A percentile compares a stretch with the other conserved stretches of the same genome.
phyloP scores from a whole-genome alignment of 2,113 vertebrate species.

The Aplodontia rufa region DNA sequence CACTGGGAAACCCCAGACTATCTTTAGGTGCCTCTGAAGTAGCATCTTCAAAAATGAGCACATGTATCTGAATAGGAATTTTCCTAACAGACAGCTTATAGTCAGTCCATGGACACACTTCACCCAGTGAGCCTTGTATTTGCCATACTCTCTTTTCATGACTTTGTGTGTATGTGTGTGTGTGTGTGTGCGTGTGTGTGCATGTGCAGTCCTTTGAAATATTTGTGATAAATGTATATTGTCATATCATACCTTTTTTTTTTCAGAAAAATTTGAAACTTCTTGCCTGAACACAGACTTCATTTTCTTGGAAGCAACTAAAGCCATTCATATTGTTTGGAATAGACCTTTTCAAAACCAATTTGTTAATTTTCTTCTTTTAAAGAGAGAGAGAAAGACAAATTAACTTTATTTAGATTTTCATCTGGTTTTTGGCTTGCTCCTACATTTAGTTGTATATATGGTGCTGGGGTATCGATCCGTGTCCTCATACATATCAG shows the following conservation, averaged over 20 bases:
- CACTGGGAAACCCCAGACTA: not conserved
- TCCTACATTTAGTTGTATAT: too few relatives aligned
- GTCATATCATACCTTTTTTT: not conserved
- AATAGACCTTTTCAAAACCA: not conserved
- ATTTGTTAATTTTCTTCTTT: too few relatives aligned
- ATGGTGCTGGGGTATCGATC: too few relatives aligned
- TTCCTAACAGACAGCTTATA: not conserved
- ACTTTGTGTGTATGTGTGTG: too few relatives aligned
- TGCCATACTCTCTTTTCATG: not conserved
- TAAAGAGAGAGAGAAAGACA: too few relatives aligned
- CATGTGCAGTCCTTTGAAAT: too few relatives aligned
- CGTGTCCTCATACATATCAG: too few relatives aligned
- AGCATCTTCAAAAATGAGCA: not conserved
- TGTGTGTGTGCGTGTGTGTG: not conserved
- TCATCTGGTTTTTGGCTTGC: too few relatives aligned
- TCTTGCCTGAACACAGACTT: not conserved
- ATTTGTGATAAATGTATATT: not conserved
- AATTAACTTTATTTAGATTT: too few relatives aligned
- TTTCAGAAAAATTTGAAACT: not conserved
- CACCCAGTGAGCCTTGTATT: not conserved
- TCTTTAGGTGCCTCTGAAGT: not conserved
- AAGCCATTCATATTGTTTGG: not conserved
- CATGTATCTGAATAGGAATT: not conserved
- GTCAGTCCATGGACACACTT: too few relatives aligned
- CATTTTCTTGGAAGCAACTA: not conserved